These are phyloP conservation scores for Sclerodermus sp. DNA, from an alignment of 2,888 invertebrate species.

Conservation along the genomic window DNA sequence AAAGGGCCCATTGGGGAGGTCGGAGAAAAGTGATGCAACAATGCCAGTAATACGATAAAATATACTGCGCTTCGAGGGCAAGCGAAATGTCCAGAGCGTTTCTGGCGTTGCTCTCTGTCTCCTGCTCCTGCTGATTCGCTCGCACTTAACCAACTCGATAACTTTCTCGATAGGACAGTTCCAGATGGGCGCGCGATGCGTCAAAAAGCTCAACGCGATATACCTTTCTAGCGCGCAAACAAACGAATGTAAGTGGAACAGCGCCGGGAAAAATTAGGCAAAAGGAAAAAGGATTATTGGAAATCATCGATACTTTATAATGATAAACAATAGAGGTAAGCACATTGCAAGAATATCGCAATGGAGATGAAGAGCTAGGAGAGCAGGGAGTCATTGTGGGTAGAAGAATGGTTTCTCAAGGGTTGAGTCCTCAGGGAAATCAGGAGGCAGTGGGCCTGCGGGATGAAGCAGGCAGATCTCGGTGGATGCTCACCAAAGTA, in stretches of 20 bases:
- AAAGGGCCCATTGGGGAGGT: slow-evolving; percentile 9
- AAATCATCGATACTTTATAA: neutral
- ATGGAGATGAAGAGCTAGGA: slow-evolving; percentile 37
- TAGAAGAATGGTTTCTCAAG: slow-evolving; percentile 55
- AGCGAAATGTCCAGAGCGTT: slow-evolving; percentile 28
- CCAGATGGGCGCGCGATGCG: slow-evolving; percentile 21
- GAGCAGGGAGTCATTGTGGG: slow-evolving; percentile 51
- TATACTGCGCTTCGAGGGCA: slow-evolving; percentile 42
- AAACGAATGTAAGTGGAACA: too few relatives aligned
- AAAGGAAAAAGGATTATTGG: too few relatives aligned
- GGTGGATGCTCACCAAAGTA: slow-evolving; percentile 51
- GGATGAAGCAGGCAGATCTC: slow-evolving; percentile 49
- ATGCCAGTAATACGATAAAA: slow-evolving; percentile 53
- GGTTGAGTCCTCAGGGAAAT: slow-evolving; percentile 56
- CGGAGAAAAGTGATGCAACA: slow-evolving; percentile 42
- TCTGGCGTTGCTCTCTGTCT: too few relatives aligned
- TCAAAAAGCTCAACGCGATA: too few relatives aligned
- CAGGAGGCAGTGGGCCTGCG: slow-evolving; percentile 52
- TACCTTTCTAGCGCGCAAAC: too few relatives aligned
- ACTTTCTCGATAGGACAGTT: slow-evolving; percentile 23
- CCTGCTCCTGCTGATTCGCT: neutral
- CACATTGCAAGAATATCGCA: slow-evolving; percentile 14
- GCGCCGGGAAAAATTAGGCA: too few relatives aligned
- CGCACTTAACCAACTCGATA: slow-evolving; percentile 17
- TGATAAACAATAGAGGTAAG: neutral